Percentiles rank a stretch among this genome's conserved stretches.
phyloP scores from a whole-genome alignment of 2,797 vertebrate genomes.

The Anolis apletophallus region DNA sequence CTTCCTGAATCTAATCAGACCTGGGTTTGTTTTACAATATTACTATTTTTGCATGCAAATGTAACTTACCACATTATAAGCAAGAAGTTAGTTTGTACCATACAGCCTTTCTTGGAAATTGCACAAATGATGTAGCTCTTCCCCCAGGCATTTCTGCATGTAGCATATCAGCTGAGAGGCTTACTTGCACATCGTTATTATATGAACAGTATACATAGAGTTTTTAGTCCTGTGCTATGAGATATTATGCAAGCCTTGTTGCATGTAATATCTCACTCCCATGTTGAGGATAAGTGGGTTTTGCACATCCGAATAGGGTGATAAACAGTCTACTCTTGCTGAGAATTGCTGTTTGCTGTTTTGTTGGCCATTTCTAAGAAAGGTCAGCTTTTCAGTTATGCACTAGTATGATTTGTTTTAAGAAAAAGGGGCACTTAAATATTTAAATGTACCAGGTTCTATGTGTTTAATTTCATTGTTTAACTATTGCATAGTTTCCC shows the following conservation, averaged over 20 bases:
- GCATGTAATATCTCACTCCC: too few species aligned
- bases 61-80: background rate
- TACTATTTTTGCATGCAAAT: background rate
- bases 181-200: background rate
- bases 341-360: background rate
- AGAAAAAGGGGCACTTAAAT: conserved; percentile 80
- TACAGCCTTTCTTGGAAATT: background rate
- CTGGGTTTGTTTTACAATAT: too few species aligned
- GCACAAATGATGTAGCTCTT: too few species aligned
- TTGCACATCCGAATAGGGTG: background rate
- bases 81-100: background rate
- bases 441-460: conserved; percentile 81
- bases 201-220: background rate
- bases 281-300: background rate
- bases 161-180: background rate
- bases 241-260: background rate
- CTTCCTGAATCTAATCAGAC: background rate
- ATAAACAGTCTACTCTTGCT: background rate
- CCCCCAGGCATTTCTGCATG: background rate
- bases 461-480: conserved; percentile 85
- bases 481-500: conserved; percentile 82
- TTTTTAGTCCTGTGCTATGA: background rate
- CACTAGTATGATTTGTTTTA: conserved; percentile 79
- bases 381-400: conserved; percentile 57
- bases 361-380: conserved; percentile 34